Conservation (phyloP, 37 sponge, comb jelly and placozoan species). For the Halichondria panicea region DNA sequence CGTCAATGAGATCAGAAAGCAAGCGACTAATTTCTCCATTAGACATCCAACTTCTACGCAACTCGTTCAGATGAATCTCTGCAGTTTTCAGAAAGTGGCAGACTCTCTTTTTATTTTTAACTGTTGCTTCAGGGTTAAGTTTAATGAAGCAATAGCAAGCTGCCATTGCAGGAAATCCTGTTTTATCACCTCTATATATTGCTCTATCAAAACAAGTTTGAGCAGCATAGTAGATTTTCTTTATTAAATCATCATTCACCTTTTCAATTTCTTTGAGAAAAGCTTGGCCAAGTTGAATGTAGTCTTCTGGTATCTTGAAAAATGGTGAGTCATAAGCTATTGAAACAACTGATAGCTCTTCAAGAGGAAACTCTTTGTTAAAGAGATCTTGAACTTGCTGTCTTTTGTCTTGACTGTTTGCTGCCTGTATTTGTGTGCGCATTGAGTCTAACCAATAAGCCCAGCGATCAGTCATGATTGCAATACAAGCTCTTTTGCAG, state of each 20-base stretch:
- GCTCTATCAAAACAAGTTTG: not conserved
- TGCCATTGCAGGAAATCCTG: constrained; percentile 13
- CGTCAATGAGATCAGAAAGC: constrained; percentile 3
- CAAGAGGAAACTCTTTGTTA: not conserved
- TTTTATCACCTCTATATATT: not conserved
- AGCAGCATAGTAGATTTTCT: not conserved
- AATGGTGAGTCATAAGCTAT: not conserved
- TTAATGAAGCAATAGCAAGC: constrained; percentile 4
- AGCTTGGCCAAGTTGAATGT: not conserved
- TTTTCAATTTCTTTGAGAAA: too few relatives aligned
- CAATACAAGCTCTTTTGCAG: not conserved
- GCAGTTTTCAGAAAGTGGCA: not conserved
- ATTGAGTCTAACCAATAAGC: constrained; percentile 4
- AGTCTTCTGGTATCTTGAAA: not conserved
- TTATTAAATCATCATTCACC: too few relatives aligned
- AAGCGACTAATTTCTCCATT: not conserved
- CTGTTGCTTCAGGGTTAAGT: not conserved
- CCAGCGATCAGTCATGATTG: not conserved
- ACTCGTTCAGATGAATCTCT: not conserved
- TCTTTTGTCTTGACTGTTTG: not conserved
- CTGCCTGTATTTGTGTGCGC: not conserved
- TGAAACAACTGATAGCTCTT: not conserved
- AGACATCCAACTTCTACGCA: constrained; percentile 5
- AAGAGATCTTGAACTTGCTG: not conserved
- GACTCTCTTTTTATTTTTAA: not conserved